Evolutionary conservation across 1,140 invertebrate species (phyloP).

Genomic region (Caerostris darwini): DNA sequence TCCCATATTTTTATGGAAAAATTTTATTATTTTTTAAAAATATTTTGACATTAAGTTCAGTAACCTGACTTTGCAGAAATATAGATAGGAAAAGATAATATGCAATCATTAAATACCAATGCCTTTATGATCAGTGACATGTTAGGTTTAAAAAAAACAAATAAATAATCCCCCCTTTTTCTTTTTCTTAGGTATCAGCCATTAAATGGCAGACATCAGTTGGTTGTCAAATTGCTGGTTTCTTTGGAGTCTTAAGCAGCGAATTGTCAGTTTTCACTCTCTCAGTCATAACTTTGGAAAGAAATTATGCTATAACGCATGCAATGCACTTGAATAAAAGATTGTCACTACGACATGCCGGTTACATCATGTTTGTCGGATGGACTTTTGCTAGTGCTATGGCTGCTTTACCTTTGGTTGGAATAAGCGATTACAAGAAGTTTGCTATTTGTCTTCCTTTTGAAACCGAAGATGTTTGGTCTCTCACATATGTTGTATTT

Average conservation of each 20-base stretch:
- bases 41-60: no score
- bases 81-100: no score
- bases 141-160: not conserved
- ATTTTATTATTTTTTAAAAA: no score
- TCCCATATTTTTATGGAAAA: no score
- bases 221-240: conserved; percentile 97
- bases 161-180: not conserved
- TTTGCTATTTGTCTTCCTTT: conserved; percentile 98
- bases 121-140: no score
- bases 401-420: conserved; percentile 93
- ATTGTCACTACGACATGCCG: conserved; percentile 93
- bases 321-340: conserved; percentile 98
- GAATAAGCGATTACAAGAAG: conserved; percentile 96
- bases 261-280: conserved; percentile 97
- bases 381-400: conserved; percentile 95
- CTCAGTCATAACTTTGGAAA: conserved; percentile 97
- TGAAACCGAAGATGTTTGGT: conserved; percentile 89
- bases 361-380: conserved; percentile 88
- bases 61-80: no score
- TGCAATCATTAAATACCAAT: no score
- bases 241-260: conserved; percentile 96
- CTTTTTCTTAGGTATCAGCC: conserved; percentile 88
- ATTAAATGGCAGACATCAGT: conserved; percentile 98
- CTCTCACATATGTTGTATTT: conserved; percentile 94
- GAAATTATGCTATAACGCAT: conserved; percentile 98